A percentile compares a stretch with the other conserved stretches of the same genome.
Evolutionary conservation across 2,113 vertebrate genomes (phyloP).

Genomic region (Cricetomys ansorgei): DNA sequence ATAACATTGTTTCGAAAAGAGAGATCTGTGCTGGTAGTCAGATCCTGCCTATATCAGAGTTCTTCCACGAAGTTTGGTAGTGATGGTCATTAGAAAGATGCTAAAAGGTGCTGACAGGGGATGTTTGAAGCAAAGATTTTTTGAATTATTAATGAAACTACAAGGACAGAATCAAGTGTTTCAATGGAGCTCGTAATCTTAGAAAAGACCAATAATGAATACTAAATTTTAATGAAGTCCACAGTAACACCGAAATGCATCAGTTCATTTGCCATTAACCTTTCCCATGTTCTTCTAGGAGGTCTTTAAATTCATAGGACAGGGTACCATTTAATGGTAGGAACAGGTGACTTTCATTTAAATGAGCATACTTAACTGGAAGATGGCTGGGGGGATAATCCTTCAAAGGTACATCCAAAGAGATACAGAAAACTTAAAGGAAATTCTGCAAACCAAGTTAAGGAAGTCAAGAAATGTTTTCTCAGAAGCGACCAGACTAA

Average conservation of each 20-base stretch:
- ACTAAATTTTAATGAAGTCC: slow-evolving; percentile 86
- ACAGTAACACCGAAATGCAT: slow-evolving; percentile 79
- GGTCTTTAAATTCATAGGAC: slow-evolving; percentile 80
- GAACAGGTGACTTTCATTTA: slow-evolving; percentile 76
- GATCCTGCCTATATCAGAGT: neutral
- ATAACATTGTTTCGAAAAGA: neutral
- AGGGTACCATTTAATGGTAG: slow-evolving; percentile 71
- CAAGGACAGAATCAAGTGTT: slow-evolving; percentile 82
- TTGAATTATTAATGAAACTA: slow-evolving; percentile 84
- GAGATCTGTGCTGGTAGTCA: neutral
- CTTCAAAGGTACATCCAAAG: neutral
- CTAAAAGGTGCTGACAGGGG: slow-evolving; percentile 77
- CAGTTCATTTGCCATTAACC: slow-evolving; percentile 84
- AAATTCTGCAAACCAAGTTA: slow-evolving; percentile 9
- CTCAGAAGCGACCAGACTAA: neutral
- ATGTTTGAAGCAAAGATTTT: slow-evolving; percentile 78
- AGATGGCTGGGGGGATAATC: slow-evolving; percentile 28
- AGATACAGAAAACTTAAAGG: neutral
- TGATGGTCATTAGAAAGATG: slow-evolving; percentile 74
- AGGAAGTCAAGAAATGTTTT: neutral
- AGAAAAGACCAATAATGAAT: slow-evolving; percentile 76
- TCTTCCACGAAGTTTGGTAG: slow-evolving; percentile 54
- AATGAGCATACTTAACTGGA: slow-evolving; percentile 52
- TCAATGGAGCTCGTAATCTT: slow-evolving; percentile 69
- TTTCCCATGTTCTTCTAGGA: slow-evolving; percentile 79